Conservation (phyloP, 2,888 invertebrate genomes). For the Trissolcus japonicus region DNA sequence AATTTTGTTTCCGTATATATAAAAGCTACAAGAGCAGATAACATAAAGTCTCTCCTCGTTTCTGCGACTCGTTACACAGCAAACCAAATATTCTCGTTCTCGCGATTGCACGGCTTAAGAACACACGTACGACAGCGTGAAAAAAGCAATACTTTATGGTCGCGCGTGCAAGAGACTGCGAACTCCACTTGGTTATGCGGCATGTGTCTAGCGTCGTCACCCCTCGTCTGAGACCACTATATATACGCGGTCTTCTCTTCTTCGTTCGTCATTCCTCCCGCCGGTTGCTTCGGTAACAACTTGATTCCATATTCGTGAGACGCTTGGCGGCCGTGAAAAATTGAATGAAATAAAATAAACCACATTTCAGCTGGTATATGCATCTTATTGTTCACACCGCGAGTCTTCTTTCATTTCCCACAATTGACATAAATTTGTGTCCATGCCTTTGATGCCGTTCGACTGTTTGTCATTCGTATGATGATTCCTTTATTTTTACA, state of each 20-base stretch:
- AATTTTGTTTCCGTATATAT: too few species aligned
- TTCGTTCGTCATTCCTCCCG: constrained; percentile 50
- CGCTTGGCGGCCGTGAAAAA: constrained; percentile 70
- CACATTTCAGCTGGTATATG: constrained; percentile 60
- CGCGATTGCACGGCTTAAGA: constrained; percentile 29
- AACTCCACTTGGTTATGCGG: constrained; percentile 66
- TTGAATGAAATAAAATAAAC: constrained; percentile 73
- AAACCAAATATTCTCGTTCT: constrained; percentile 50
- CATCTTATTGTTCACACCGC: constrained; percentile 51
- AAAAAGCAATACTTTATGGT: constrained; percentile 64
- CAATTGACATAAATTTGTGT: constrained; percentile 20
- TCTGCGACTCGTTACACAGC: constrained; percentile 33
- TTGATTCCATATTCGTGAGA: constrained; percentile 73
- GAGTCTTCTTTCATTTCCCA: constrained; percentile 19
- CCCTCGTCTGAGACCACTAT: constrained; percentile 65
- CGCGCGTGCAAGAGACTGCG: constrained; percentile 59
- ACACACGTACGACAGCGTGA: constrained; percentile 45
- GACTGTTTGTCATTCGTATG: not conserved
- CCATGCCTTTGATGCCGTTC: not conserved
- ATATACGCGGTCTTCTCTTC: constrained; percentile 53
- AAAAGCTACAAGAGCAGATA: too few species aligned
- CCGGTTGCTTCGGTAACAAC: constrained; percentile 65
- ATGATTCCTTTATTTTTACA: not conserved
- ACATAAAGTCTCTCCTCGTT: too few species aligned
- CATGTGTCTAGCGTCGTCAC: constrained; percentile 64